Conservation (phyloP, 2,797 vertebrate species). For the Petrocephalus sullivani region DNA sequence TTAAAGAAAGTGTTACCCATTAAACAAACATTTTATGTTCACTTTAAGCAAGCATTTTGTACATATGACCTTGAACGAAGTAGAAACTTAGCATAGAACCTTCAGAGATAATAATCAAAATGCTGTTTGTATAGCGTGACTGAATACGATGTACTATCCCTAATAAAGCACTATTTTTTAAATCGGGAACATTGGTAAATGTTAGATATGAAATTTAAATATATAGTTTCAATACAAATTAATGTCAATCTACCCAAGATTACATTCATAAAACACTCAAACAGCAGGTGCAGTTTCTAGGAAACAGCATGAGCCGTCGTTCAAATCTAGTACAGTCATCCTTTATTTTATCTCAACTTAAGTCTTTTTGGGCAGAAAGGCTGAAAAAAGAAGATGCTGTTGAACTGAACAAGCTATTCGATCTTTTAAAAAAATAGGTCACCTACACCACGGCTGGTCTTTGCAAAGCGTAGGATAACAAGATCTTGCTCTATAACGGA, state of each 20-base stretch:
- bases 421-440: constrained; percentile 4
- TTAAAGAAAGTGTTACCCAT: too few relatives aligned
- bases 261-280: constrained; percentile 30
- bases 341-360: constrained; percentile 19
- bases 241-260: background rate
- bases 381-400: background rate
- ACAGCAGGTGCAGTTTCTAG: constrained; percentile 14
- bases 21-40: background rate
- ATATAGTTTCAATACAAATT: background rate
- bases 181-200: background rate
- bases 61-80: background rate
- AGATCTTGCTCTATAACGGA: background rate
- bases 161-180: background rate
- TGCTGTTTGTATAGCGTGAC: background rate
- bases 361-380: background rate
- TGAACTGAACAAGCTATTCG: background rate
- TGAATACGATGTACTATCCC: background rate
- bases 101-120: background rate
- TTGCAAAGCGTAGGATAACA: background rate
- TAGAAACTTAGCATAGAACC: background rate
- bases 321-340: constrained; percentile 6
- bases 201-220: background rate
- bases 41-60: background rate
- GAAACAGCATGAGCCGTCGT: constrained; percentile 14
- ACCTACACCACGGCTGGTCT: background rate